These are phyloP conservation scores for Etheostoma nigrum DNA, from an alignment of 2,797 vertebrate genomes.

Conservation along the genomic window DNA sequence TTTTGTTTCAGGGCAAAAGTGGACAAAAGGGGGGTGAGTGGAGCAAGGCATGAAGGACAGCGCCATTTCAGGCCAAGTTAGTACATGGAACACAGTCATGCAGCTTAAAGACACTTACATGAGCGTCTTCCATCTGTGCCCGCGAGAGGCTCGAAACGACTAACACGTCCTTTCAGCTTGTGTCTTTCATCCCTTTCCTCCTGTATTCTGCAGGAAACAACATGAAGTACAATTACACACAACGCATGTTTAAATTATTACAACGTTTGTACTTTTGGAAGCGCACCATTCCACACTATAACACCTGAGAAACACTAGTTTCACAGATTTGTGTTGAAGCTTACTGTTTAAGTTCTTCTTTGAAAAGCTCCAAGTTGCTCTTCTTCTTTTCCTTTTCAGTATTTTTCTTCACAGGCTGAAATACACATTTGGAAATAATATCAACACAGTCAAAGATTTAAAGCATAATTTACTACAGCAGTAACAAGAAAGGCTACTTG, in stretches of 20 bases:
- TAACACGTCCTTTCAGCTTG: conserved; percentile 96
- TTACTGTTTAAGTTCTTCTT: conserved; percentile 99
- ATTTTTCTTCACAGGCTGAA: conserved; percentile 90
- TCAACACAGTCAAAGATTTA: background rate
- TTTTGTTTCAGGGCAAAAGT: conserved; percentile 77
- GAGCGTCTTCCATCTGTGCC: conserved; percentile 92
- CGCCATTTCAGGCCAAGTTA: conserved; percentile 42
- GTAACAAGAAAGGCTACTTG: background rate
- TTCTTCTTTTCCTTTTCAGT: conserved; percentile 99
- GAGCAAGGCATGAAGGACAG: conserved; percentile 48
- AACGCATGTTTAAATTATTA: background rate
- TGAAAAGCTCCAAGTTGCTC: conserved; percentile 99
- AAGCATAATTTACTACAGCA: background rate
- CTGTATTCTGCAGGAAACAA: conserved; percentile 91
- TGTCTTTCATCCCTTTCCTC: conserved; percentile 98
- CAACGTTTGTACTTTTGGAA: background rate
- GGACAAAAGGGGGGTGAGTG: conserved; percentile 30
- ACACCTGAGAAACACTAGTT: background rate
- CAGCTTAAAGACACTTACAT: conserved; percentile 85
- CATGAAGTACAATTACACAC: background rate
- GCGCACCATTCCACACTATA: background rate
- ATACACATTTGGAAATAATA: conserved; percentile 27
- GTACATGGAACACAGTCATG: background rate
- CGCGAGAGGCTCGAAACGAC: conserved; percentile 95
- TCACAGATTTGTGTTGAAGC: conserved; percentile 53